Conservation (phyloP, 2,888 invertebrate species). For the Trachelus tabidus region DNA sequence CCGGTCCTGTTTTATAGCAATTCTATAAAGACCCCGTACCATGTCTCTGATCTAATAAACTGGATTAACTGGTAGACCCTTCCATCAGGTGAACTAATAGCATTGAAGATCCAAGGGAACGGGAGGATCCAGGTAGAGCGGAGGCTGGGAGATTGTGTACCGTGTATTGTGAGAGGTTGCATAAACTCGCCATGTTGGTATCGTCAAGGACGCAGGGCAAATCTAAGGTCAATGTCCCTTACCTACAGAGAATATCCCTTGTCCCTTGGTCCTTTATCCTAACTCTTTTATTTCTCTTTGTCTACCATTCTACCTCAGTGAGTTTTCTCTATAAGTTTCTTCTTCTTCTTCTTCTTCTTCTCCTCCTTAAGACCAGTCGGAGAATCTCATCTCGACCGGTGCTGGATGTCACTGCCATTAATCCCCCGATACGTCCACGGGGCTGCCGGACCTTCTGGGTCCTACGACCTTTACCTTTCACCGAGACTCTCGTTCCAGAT, state of each 20-base stretch:
- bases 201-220: slow-evolving; percentile 61
- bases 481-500: slow-evolving; percentile 15
- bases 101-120: neutral
- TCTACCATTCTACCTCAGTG: slow-evolving; percentile 23
- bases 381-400: slow-evolving; percentile 50
- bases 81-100: neutral
- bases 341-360: slow-evolving; percentile 18
- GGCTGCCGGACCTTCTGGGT: slow-evolving; percentile 37
- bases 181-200: slow-evolving; percentile 60
- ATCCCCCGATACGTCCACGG: slow-evolving; percentile 50
- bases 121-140: neutral
- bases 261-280: slow-evolving; percentile 7
- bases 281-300: slow-evolving; percentile 16
- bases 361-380: slow-evolving; percentile 15
- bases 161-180: slow-evolving; percentile 36
- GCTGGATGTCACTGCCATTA: slow-evolving; percentile 60
- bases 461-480: slow-evolving; percentile 11
- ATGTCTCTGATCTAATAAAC: neutral
- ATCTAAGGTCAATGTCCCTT: slow-evolving; percentile 60
- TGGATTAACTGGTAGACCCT: neutral
- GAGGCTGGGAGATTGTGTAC: neutral
- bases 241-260: slow-evolving; percentile 9
- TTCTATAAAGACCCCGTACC: neutral
- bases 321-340: slow-evolving; percentile 26
- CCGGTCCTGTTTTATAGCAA: neutral